Evolutionary conservation across 2,888 invertebrate species (phyloP).

Genomic region (Lochmaea capreae): DNA sequence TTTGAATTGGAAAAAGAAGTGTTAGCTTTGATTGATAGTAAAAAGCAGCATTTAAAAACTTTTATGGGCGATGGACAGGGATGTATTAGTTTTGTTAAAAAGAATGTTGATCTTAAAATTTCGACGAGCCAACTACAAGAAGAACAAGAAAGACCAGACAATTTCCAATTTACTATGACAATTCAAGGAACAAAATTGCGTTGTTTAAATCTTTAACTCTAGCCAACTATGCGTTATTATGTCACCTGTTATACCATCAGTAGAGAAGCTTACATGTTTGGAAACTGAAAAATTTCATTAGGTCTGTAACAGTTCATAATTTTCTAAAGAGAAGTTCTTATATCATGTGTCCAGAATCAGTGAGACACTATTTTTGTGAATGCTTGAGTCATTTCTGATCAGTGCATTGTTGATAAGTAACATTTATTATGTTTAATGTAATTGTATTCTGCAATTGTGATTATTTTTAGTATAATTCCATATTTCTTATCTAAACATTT

Average conservation of each 20-base stretch:
- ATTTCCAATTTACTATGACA: constrained; percentile 78
- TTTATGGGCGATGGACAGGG: constrained; percentile 67
- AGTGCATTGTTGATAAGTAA: no score
- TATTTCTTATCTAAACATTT: no score
- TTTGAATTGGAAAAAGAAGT: constrained; percentile 81
- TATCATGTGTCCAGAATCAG: background rate
- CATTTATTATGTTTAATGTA: no score
- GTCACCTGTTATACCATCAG: no score
- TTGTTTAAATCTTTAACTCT: constrained; percentile 77
- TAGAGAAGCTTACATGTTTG: no score
- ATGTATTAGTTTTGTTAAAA: constrained; percentile 57
- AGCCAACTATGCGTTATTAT: background rate
- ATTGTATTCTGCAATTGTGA: no score
- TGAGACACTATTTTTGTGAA: background rate
- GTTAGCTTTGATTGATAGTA: constrained; percentile 61
- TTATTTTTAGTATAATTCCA: no score
- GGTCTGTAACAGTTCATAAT: no score
- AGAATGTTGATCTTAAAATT: constrained; percentile 41
- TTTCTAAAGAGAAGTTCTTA: background rate
- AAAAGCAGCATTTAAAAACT: constrained; percentile 70
- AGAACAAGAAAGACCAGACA: constrained; percentile 60
- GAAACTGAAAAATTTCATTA: no score
- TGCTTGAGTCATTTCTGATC: background rate
- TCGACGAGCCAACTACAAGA: constrained; percentile 38
- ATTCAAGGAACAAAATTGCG: constrained; percentile 80